Conservation (phyloP, 2,888 invertebrate species). For the Microctonus aethiopoides region DNA sequence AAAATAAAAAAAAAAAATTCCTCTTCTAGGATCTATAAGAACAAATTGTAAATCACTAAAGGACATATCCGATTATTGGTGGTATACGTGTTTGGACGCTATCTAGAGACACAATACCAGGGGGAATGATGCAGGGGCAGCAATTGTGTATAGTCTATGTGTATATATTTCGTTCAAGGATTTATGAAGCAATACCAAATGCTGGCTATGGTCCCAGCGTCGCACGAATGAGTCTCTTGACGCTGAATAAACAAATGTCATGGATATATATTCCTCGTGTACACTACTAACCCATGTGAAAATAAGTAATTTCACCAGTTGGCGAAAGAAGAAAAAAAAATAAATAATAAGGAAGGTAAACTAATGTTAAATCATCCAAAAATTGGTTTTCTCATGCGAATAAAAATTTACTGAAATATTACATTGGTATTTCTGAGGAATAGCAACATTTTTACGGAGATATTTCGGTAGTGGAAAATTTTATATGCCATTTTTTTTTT, state of each 20-base stretch:
- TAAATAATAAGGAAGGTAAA: slow-evolving; percentile 2
- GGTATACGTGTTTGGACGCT: slow-evolving; percentile 16
- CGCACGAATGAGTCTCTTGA: slow-evolving; percentile 25
- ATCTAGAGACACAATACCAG: slow-evolving; percentile 22
- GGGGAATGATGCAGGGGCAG: slow-evolving; percentile 22
- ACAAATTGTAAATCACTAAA: slow-evolving; percentile 16
- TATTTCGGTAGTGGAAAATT: slow-evolving; percentile 3
- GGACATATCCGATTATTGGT: slow-evolving; percentile 25
- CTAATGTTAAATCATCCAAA: not conserved
- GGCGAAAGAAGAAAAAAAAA: not conserved
- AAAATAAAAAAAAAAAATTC: not conserved
- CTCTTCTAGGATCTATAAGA: not conserved
- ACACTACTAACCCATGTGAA: not conserved
- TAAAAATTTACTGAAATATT: not conserved
- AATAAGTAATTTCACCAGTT: slow-evolving; percentile 16
- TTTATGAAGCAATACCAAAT: slow-evolving; percentile 24
- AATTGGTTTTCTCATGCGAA: not conserved
- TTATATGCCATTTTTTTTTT: slow-evolving; percentile 12
- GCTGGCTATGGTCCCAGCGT: slow-evolving; percentile 19
- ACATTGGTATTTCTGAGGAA: slow-evolving; percentile 2
- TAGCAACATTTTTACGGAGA: slow-evolving; percentile 11
- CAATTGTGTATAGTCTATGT: not conserved
- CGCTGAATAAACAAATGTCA: slow-evolving; percentile 23
- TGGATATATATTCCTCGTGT: not conserved
- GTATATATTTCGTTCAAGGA: slow-evolving; percentile 19